Base-by-base conservation (phyloP, 1,140 invertebrate species). In the Drosophila kikkawai region DNA sequence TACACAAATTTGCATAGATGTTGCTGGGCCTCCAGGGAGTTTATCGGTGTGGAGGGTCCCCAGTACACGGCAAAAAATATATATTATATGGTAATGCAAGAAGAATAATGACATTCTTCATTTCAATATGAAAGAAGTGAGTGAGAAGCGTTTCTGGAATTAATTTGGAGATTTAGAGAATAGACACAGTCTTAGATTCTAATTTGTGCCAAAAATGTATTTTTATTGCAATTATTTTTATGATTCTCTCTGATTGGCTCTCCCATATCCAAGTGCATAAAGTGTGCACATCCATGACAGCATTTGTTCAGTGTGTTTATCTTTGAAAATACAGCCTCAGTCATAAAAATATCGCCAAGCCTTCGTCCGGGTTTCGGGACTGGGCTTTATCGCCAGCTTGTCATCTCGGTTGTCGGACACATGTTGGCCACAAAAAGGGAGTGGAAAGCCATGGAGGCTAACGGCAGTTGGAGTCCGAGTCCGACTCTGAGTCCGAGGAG, bases 321-420 rank as follows among this genome's bases (percentile, higher is more conserved):
- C 53, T 71, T 37, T 55, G 32, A 34, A 47, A 47, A 44, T 74
- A 84, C 84, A 79, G 68, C 74, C 66, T 70, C 74, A 42, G 73
- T 75, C 84, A 87, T 87, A 84, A 88, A 87, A 80, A 78, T 87
- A 88, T 79, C 44, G 85, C 84, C 84, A 87, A 87, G 84, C 84
- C 84, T 71, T 63, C 41, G 42, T 70, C 50, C 53, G 37, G 34
- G 58, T 13, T 48, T 65, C 60, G 66, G 84, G 42, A 47, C 48
- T 55, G 53, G 60, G 47, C 80, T 65, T 88, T 87, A 87, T 87
- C 84, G 60, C 68, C 77, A 34, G 53, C 63, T 77, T 84, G 84
- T 87, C 84, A 87, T 87, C 84, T 87, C 59, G 19, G 69, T 75
- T 80, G 78, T 82, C 77, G 66, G 64, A 82, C 82, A 86, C 78